Evolutionary conservation across 1,140 invertebrate species (phyloP), one percentile per base, ranked within the genome.

Genomic region (Trachymyrmex septentrionalis): DNA sequence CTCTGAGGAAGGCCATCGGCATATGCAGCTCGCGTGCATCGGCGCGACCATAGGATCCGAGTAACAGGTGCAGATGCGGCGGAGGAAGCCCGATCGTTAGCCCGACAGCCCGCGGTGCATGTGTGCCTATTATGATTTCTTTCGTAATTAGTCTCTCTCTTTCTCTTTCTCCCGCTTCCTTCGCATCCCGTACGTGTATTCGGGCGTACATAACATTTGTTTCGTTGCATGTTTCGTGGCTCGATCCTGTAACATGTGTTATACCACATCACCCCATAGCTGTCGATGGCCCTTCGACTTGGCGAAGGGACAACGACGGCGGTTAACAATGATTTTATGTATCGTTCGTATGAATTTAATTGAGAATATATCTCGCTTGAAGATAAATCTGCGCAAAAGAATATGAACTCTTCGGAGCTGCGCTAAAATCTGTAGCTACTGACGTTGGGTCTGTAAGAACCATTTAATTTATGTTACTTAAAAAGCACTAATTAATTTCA

Each of bases 11-110:
- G 88, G 86, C 90, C 88, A 86, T 92, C 89, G 93, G 93, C 93
- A 93, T 93, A 93, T 93, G 92, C 89, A 91, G 91, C 87, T 93
- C 91, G 92, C 93, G 93, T 93, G 93, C 92, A 91, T 76, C 90
- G 71, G 53, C 84, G 64, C 78, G 81, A 86, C 88, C 77, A 81
- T 86, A 90, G 87, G 88, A 88, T 84, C 69, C 24, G 88, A 88
- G 90, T 91, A 93, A 93, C 93, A 93, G 92, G 92, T 93, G 92
- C 92, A 88, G 87, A 91, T 90, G 92, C 88, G 87, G 89, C 90
- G 86, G 90, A 93, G 93, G 92, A 93, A 93, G 86, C 80, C 80
- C 88, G 91, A 91, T 92, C 92, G 92, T 93, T 93, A 93, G 92
- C 81, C 87, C 91, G 86, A 88, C 93, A 93, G 91, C 89, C 88